A percentile compares a stretch with the other conserved stretches of the same genome.
These are phyloP conservation scores for Limenitis camilla DNA, from an alignment of 2,888 invertebrate genomes.

Conservation along the genomic window DNA sequence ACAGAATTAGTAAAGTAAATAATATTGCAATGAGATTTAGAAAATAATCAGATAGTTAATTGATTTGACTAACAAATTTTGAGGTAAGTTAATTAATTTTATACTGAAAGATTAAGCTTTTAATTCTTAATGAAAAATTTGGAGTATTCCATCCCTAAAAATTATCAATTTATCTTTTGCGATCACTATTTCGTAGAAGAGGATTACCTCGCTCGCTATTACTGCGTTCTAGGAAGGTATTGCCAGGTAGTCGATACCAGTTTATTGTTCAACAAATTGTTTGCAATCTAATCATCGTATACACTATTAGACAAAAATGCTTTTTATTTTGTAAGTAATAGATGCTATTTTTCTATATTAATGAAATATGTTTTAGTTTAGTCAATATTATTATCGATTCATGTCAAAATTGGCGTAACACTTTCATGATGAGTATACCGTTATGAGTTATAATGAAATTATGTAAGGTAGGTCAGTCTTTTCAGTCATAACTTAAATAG, in stretches of 20 bases:
- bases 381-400: conserved; percentile 36
- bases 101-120: too few relatives aligned
- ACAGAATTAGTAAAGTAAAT: too few relatives aligned
- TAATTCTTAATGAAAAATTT: too few relatives aligned
- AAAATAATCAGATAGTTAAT: too few relatives aligned
- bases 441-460: conserved; percentile 40
- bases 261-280: conserved; percentile 47
- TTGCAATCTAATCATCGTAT: conserved; percentile 23
- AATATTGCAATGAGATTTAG: too few relatives aligned
- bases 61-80: too few relatives aligned
- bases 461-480: conserved; percentile 33
- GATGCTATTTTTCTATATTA: conserved; percentile 19
- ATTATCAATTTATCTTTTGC: conserved; percentile 57
- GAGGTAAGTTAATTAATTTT: too few relatives aligned
- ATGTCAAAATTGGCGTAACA: conserved; percentile 43
- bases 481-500: not conserved
- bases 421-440: conserved; percentile 37
- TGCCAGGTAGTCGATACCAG: conserved; percentile 55
- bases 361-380: conserved; percentile 22
- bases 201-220: conserved; percentile 65
- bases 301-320: conserved; percentile 21
- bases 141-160: conserved; percentile 23
- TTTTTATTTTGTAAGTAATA: conserved; percentile 15
- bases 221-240: conserved; percentile 67
- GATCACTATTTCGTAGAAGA: conserved; percentile 62